Evolutionary conservation across 2,888 invertebrate genomes (phyloP).

Genomic region (Polia nebulosa): DNA sequence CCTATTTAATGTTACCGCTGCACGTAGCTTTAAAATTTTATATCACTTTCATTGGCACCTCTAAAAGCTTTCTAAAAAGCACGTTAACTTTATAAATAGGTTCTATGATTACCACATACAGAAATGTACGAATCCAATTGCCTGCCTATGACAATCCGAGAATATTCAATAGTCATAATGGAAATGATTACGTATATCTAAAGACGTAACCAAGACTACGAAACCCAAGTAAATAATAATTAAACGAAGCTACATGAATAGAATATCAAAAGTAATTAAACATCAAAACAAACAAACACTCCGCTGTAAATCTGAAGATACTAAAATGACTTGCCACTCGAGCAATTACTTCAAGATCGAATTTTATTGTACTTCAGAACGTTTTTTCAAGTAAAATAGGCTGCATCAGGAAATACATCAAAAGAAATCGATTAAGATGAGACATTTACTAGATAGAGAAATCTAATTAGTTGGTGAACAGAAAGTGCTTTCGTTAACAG

Average conservation of each 20-base stretch:
- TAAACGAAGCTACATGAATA: constrained; percentile 46
- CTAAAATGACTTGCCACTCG: constrained; percentile 21
- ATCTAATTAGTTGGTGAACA: constrained; percentile 78
- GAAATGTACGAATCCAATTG: constrained; percentile 2
- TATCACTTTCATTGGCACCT: constrained; percentile 8
- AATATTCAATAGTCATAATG: constrained; percentile 16
- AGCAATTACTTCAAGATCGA: constrained; percentile 26
- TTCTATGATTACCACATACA: neutral
- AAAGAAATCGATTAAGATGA: constrained; percentile 51
- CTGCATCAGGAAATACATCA: constrained; percentile 33
- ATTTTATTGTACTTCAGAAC: neutral
- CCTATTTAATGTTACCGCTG: constrained; percentile 15
- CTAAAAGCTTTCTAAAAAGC: constrained; percentile 2
- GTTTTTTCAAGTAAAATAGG: constrained; percentile 7
- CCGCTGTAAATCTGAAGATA: constrained; percentile 28
- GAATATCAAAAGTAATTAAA: constrained; percentile 57
- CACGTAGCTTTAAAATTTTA: constrained; percentile 25
- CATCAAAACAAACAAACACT: constrained; percentile 44
- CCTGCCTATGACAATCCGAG: constrained; percentile 10
- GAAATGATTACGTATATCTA: constrained; percentile 39
- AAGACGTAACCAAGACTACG: constrained; percentile 12
- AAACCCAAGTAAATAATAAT: constrained; percentile 43
- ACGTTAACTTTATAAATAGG: neutral
- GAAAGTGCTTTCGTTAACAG: constrained; percentile 77
- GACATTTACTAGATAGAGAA: constrained; percentile 65